A percentile compares a stretch with the other conserved stretches of the same genome.
These are phyloP conservation scores for Phymorhynchus buccinoides DNA, from an alignment of 1,140 invertebrate genomes.

Conservation along the genomic window DNA sequence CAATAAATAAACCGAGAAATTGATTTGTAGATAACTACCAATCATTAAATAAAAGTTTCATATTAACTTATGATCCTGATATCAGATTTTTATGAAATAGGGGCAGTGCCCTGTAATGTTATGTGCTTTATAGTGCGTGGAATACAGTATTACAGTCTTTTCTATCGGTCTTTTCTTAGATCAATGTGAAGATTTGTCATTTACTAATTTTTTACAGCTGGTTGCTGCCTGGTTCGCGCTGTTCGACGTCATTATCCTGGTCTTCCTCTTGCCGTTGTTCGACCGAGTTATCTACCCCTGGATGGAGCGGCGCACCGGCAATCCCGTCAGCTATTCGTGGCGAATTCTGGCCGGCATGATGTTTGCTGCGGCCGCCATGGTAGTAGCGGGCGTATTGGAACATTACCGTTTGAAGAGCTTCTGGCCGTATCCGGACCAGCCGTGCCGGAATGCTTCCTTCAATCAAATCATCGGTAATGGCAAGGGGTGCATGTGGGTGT, in stretches of 20 bases:
- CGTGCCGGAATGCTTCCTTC: slow-evolving; percentile 48
- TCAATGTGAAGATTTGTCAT: too few relatives aligned
- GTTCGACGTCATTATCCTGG: slow-evolving; percentile 74
- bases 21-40: too few relatives aligned
- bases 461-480: slow-evolving; percentile 60
- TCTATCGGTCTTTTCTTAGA: too few relatives aligned
- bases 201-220: slow-evolving; percentile 47
- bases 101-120: too few relatives aligned
- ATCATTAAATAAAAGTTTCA: too few relatives aligned
- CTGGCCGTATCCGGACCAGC: slow-evolving; percentile 47
- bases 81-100: too few relatives aligned
- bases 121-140: too few relatives aligned
- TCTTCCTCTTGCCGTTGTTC: slow-evolving; percentile 74
- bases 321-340: slow-evolving; percentile 56
- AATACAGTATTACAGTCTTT: too few relatives aligned
- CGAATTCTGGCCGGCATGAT: slow-evolving; percentile 74
- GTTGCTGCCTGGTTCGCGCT: slow-evolving; percentile 75
- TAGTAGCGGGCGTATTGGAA: slow-evolving; percentile 73
- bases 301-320: slow-evolving; percentile 53
- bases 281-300: slow-evolving; percentile 74
- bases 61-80: too few relatives aligned
- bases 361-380: slow-evolving; percentile 72
- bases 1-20: too few relatives aligned
- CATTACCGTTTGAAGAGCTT: slow-evolving; percentile 55
- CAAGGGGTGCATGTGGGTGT: too few relatives aligned